Evolutionary conservation across 1,140 invertebrate species (phyloP), one percentile per base, ranked within the genome.

Genomic region (Chlorops oryzae): DNA sequence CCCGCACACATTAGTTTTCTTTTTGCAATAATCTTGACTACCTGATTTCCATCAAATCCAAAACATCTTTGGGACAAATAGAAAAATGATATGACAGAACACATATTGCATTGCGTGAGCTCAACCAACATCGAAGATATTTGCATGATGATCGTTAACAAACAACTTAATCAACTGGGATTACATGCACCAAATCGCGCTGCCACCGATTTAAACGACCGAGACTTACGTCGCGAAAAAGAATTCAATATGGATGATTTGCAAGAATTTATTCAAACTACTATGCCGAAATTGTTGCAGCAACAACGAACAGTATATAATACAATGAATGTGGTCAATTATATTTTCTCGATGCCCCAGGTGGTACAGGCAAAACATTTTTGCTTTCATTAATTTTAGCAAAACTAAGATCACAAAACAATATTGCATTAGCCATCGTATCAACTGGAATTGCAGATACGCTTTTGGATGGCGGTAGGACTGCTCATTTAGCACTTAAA

Each of bases 361-460:
- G n/a, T n/a, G n/a, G n/a, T n/a, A n/a, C n/a, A n/a, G n/a, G n/a
- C n/a, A n/a, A n/a, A n/a, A n/a, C n/a, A n/a, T n/a, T n/a, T n/a
- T n/a, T n/a, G n/a, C n/a, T n/a, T n/a, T n/a, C n/a, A n/a, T n/a
- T n/a, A n/a, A n/a, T n/a, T n/a, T n/a, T n/a, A n/a, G n/a, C n/a
- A n/a, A n/a, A n/a, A n/a, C n/a, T n/a, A n/a, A n/a, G n/a, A n/a
- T n/a, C n/a, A n/a, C n/a, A n/a, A n/a, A n/a, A n/a, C n/a, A n/a
- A n/a, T n/a, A n/a, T n/a, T n/a, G n/a, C n/a, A n/a, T n/a, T n/a
- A n/a, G n/a, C n/a, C n/a, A n/a, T n/a, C 23, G 77, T 77, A 45
- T 76, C 71, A 24, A 78, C 76, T 35, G 50, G 49, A 51, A 46
- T 46, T 42, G 77, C 77, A 23, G 73, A 76, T 24, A 78, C 73